Evolutionary conservation across 2,797 vertebrate genomes (phyloP).

Genomic region (Sebastes minor): DNA sequence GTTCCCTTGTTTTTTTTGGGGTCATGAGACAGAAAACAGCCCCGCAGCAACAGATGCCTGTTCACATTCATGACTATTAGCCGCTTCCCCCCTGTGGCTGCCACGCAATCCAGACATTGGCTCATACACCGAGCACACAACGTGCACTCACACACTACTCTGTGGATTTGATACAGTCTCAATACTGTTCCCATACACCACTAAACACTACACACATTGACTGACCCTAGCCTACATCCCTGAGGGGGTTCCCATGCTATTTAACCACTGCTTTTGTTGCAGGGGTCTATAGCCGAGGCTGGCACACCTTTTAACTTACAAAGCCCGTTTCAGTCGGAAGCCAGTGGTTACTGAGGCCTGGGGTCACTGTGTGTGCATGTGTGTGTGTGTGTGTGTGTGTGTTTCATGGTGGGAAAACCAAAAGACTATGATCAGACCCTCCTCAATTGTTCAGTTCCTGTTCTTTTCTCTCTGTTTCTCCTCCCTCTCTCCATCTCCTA

Average conservation of each 20-base stretch:
- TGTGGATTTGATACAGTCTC: conserved; percentile 17
- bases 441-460: conserved; percentile 43
- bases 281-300: conserved; percentile 52
- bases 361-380: neutral
- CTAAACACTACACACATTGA: conserved; percentile 23
- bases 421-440: conserved; percentile 59
- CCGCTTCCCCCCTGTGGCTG: conserved; percentile 20
- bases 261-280: conserved; percentile 70
- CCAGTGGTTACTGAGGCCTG: conserved; percentile 59
- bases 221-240: conserved; percentile 51
- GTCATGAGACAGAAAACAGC: conserved; percentile 24
- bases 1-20: conserved; percentile 2
- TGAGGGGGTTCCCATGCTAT: conserved; percentile 64
- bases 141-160: neutral
- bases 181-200: conserved; percentile 18
- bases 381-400: conserved; percentile 26
- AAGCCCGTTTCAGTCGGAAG: conserved; percentile 65
- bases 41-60: conserved; percentile 27
- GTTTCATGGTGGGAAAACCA: conserved; percentile 47
- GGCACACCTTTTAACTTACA: conserved; percentile 73
- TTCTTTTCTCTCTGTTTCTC: conserved; percentile 25
- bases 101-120: conserved; percentile 11
- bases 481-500: neutral
- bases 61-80: conserved; percentile 32
- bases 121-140: neutral